A percentile compares a stretch with the other conserved stretches of the same genome.
phyloP scores from a whole-genome alignment of 2,888 invertebrate species.

The Morinoia aosen region DNA sequence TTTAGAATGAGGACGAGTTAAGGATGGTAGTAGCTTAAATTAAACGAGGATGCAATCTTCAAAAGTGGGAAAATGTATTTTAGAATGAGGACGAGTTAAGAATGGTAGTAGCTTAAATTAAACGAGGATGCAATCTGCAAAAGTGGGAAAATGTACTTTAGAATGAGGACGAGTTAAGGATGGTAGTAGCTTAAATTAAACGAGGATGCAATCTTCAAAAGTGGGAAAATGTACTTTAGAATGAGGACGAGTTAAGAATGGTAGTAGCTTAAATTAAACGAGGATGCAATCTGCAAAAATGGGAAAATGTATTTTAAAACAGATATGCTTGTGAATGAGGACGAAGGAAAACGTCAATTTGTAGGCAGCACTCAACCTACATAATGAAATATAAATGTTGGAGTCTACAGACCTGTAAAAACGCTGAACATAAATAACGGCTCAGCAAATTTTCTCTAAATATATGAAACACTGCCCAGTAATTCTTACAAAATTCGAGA shows the following conservation, averaged over 20 bases:
- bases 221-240: background rate
- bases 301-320: background rate
- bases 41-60: conserved; percentile 29
- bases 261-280: background rate
- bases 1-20: conserved; percentile 69
- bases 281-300: background rate
- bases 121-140: background rate
- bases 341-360: background rate
- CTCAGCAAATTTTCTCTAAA: no score
- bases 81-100: background rate
- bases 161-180: background rate
- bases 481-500: no score
- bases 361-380: background rate
- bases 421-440: no score
- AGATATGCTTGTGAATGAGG: no score
- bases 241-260: no score
- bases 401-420: background rate
- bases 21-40: no score
- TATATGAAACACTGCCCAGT: no score
- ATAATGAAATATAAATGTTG: background rate
- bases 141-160: background rate
- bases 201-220: background rate
- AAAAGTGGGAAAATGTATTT: background rate
- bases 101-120: background rate
- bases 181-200: background rate